These are phyloP conservation scores for Oxyruncus cristatus DNA, from an alignment of 2,113 vertebrate species.

Conservation along the genomic window DNA sequence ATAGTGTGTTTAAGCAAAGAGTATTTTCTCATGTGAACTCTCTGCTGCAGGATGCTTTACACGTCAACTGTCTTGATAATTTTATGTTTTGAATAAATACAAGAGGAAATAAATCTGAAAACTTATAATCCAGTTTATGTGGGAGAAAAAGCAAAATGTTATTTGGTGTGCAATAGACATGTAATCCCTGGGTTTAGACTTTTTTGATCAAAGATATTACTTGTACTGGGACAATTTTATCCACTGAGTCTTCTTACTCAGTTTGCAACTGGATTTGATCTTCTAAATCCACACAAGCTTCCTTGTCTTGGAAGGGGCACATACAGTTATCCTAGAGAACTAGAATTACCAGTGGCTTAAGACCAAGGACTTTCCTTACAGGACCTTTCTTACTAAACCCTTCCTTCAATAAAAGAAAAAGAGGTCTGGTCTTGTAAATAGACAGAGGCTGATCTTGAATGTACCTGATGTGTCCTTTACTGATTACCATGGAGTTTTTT, in stretches of 20 bases:
- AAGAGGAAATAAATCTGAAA: not conserved
- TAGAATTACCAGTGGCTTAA: not conserved
- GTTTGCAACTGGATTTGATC: not conserved
- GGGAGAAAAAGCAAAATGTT: not conserved
- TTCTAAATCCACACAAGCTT: not conserved
- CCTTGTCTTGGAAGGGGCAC: not conserved
- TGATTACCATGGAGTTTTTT: not conserved
- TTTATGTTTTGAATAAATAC: not conserved
- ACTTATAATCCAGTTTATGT: not conserved
- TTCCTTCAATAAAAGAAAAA: not conserved
- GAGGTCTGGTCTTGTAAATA: not conserved
- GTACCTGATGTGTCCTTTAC: not conserved
- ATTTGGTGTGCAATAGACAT: not conserved
- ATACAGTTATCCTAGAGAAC: not conserved
- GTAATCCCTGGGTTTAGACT: not conserved
- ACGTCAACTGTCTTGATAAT: not conserved
- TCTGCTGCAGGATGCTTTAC: not conserved
- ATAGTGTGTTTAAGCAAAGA: not conserved
- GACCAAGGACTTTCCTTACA: not conserved
- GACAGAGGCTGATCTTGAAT: not conserved
- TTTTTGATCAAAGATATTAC: not conserved
- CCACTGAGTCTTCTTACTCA: not conserved
- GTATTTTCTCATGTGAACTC: not conserved
- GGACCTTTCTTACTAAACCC: not conserved
- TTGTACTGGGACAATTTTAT: not conserved